Conservation (phyloP, 1,140 invertebrate genomes). For the Pectinophora gossypiella region DNA sequence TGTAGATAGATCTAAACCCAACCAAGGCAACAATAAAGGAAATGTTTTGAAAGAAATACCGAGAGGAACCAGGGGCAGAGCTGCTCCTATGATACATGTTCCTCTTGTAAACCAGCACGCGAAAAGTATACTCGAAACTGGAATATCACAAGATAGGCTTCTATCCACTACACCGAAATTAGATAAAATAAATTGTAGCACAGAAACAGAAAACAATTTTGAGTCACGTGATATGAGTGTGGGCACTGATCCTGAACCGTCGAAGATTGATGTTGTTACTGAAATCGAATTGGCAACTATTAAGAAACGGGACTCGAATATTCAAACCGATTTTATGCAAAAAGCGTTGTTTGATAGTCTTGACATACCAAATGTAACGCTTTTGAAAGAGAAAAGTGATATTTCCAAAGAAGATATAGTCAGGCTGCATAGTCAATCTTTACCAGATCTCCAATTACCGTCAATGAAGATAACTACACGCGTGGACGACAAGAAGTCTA, state of each 20-base stretch:
- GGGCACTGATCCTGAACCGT: not conserved
- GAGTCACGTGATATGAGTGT: not conserved
- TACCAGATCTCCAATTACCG: conserved; percentile 40
- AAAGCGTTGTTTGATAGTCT: conserved; percentile 50
- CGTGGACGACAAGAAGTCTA: conserved; percentile 21
- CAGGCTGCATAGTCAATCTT: conserved; percentile 32
- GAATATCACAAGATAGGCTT: too few species aligned
- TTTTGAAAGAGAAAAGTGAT: conserved; percentile 47
- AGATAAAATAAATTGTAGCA: too few species aligned
- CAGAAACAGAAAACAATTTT: too few species aligned
- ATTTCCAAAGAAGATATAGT: conserved; percentile 36
- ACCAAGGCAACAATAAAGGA: too few species aligned
- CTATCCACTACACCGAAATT: too few species aligned
- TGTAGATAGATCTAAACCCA: too few species aligned
- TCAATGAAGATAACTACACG: conserved; percentile 21
- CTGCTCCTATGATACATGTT: too few species aligned
- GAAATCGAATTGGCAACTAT: not conserved
- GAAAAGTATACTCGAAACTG: too few species aligned
- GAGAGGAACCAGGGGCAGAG: too few species aligned
- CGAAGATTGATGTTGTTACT: not conserved
- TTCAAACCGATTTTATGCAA: conserved; percentile 23
- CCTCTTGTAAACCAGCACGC: too few species aligned
- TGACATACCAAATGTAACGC: conserved; percentile 59
- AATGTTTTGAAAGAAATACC: too few species aligned
- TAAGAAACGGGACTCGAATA: conserved; percentile 11